These are phyloP conservation scores for Stomatorhinus ivindoensis DNA, from an alignment of 2,113 vertebrate genomes.

Conservation along the genomic window DNA sequence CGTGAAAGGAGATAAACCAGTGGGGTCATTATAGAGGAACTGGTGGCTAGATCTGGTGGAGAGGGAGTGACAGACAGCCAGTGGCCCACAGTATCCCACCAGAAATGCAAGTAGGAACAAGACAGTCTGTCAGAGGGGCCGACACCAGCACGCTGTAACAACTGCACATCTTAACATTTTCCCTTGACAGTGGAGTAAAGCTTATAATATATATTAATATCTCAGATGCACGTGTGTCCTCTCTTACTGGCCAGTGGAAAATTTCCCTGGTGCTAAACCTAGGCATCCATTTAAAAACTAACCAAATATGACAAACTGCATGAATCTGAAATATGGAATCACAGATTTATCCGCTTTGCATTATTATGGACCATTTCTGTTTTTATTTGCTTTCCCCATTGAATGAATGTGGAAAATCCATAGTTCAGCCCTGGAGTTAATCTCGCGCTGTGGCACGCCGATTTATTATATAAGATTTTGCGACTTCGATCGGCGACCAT, in stretches of 20 bases:
- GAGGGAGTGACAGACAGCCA: not conserved
- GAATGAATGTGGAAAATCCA: not conserved
- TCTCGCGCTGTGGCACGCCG: not conserved
- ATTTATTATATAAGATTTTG: not conserved
- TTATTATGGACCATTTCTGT: not conserved
- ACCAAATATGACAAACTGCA: not conserved
- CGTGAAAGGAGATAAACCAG: not conserved
- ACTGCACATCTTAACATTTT: not conserved
- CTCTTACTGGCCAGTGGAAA: not conserved
- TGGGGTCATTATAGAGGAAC: not conserved
- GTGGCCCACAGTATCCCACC: not conserved
- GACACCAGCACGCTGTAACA: not conserved
- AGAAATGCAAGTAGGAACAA: not conserved
- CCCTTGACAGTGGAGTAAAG: not conserved
- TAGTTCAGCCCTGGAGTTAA: not conserved
- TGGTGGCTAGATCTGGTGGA: not conserved
- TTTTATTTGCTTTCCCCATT: not conserved
- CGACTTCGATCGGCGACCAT: not conserved
- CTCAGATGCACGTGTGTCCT: not conserved
- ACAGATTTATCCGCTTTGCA: not conserved
- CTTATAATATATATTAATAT: not conserved
- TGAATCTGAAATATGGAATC: not conserved
- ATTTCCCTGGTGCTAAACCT: not conserved
- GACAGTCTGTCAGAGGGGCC: not conserved
- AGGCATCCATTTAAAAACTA: not conserved